phyloP scores from a whole-genome alignment of 1,140 invertebrate genomes.

The Pseudoatta argentina region DNA sequence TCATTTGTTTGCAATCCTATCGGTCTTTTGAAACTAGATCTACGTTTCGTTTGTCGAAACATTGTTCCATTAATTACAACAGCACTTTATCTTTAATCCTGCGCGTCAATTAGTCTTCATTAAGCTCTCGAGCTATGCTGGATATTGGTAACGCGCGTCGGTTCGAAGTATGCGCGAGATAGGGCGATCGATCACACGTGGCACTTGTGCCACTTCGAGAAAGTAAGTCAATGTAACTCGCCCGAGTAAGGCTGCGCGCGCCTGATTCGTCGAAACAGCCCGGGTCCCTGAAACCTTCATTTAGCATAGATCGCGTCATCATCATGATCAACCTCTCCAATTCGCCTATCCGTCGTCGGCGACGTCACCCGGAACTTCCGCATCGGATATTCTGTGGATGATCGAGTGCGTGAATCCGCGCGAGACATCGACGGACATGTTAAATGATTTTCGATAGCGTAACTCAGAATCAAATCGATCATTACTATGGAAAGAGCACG shows the following conservation, averaged over 20 bases:
- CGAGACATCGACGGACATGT: constrained; percentile 4
- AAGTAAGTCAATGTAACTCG: constrained; percentile 83
- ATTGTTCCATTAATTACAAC: constrained; percentile 37
- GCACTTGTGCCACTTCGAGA: constrained; percentile 78
- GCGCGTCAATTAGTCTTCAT: constrained; percentile 54
- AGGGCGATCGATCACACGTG: constrained; percentile 69
- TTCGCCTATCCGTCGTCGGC: neutral
- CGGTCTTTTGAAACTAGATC: neutral
- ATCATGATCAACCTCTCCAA: constrained; percentile 39
- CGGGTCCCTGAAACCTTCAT: constrained; percentile 64
- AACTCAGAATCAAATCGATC: neutral
- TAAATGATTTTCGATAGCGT: neutral
- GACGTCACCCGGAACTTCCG: constrained; percentile 51
- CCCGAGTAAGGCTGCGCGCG: constrained; percentile 74
- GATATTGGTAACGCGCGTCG: constrained; percentile 33
- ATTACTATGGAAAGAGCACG: neutral
- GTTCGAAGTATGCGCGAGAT: constrained; percentile 45
- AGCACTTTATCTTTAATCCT: constrained; percentile 43
- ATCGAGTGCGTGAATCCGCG: neutral
- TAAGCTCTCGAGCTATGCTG: neutral
- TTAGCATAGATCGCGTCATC: constrained; percentile 33
- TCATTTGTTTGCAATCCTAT: neutral
- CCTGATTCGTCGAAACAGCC: constrained; percentile 36
- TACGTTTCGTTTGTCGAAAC: constrained; percentile 16
- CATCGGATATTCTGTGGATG: constrained; percentile 10